Base-by-base conservation (phyloP, 2,113 vertebrate genomes). In the Physeter macrocephalus region DNA sequence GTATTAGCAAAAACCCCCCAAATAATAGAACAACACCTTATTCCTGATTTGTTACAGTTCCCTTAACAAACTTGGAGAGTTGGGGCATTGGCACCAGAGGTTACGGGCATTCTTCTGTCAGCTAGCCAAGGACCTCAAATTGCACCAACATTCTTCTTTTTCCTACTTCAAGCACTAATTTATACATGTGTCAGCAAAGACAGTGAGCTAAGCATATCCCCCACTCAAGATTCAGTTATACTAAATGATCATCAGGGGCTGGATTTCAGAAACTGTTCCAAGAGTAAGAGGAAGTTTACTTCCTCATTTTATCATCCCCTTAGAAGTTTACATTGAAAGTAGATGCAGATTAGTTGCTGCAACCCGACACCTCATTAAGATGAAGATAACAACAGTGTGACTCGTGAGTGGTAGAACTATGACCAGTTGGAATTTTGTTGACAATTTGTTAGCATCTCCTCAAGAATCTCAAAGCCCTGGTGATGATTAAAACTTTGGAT, bases 371-470 rank as follows among this genome's bases (percentile, higher is more conserved):
- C 80, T 96, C 75, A 62, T 96, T 67, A 88, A 62, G 21, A 81
- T 57, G 41, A 94, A 88, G 27, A 84, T n/a, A 61, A 71, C 54
- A 69, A 34, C 77, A 62, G 86, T 12, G 74, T 43, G 93, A 93
- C 52, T 6, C 34, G 17, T 27, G 12, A 90, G 7, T 41, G 49
- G 64, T 29, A 25, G 64, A 27, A 71, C 81, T 84, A 96, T 59
- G 84, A 84, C 75, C 67, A 36, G 27, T 43, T 86, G 61, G 54
- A 67, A 86, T 67, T 82, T 78, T 72, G 67, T 49, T 85, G 88
- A 82, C 64, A 85, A 86, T 64, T 52, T 93, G 59, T 41, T 96
- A 88, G 59, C n/a, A 78, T 78, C 41, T 88, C 67, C 54, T 91
- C 72, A 71, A 34, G 39, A 93, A 88, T 72, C 67, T 59, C 27